Evolutionary conservation across 2,113 vertebrate genomes (phyloP).

Genomic region (Myotis yumanensis): DNA sequence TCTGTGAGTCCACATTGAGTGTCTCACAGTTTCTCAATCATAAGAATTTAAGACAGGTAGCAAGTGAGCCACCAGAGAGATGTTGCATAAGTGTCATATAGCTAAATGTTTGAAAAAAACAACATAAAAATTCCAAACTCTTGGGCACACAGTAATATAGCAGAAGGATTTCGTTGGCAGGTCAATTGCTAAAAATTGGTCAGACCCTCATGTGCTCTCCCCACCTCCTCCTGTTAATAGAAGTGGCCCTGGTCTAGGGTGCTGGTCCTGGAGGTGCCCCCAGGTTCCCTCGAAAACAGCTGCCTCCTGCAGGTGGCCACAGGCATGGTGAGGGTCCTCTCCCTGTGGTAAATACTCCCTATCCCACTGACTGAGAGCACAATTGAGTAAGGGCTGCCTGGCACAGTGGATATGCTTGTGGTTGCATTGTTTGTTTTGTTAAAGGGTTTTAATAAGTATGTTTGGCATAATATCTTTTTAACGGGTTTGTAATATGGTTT

Average conservation of each 20-base stretch:
- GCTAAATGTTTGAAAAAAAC: neutral
- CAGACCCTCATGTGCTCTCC: neutral
- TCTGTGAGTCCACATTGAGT: neutral
- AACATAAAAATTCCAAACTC: neutral
- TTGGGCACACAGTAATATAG: neutral
- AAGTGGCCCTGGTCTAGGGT: neutral
- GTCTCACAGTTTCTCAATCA: neutral
- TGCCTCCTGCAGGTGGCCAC: neutral
- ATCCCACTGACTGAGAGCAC: neutral
- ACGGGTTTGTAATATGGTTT: slow-evolving; percentile 61
- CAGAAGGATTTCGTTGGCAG: neutral
- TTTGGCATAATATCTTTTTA: slow-evolving; percentile 83
- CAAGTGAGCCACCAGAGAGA: neutral
- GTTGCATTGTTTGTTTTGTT: slow-evolving; percentile 82
- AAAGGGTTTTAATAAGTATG: slow-evolving; percentile 71
- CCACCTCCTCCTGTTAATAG: neutral
- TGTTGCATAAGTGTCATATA: neutral
- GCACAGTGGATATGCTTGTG: neutral
- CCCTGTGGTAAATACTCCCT: neutral
- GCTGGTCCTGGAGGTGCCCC: neutral
- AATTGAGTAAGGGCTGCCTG: neutral
- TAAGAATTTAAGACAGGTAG: neutral
- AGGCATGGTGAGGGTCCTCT: neutral
- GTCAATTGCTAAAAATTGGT: neutral
- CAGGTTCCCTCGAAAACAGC: neutral